phyloP scores from a whole-genome alignment of 2,113 vertebrate species.

The Cephalopterus ornatus region DNA sequence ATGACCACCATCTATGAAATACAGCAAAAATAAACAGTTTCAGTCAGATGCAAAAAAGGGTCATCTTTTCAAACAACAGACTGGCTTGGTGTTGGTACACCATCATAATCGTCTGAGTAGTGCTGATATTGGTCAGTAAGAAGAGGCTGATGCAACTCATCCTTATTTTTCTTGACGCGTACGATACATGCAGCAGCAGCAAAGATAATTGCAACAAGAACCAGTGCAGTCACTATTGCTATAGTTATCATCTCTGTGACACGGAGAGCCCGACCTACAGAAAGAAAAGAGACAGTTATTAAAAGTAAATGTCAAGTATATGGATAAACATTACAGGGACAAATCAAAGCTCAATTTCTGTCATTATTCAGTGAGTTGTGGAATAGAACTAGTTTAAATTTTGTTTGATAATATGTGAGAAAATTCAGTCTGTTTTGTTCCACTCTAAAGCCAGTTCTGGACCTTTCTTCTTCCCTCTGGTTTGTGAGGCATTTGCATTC shows the following conservation, averaged over 20 bases:
- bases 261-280: conserved; percentile 77
- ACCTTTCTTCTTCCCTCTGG: neutral
- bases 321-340: neutral
- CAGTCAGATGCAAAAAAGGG: neutral
- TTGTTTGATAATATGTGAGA: neutral
- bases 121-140: conserved; percentile 89
- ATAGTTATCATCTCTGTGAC: conserved; percentile 89
- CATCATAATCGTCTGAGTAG: conserved; percentile 86
- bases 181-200: conserved; percentile 76
- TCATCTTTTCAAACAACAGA: conserved; percentile 78
- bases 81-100: conserved; percentile 78
- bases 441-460: neutral
- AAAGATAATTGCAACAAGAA: conserved; percentile 85
- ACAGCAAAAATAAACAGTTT: conserved; percentile 24
- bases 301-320: neutral
- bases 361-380: neutral
- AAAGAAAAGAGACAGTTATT: neutral
- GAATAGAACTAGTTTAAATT: neutral
- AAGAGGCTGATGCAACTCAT: conserved; percentile 86
- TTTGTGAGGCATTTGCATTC: neutral
- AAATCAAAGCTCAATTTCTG: neutral
- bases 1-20: conserved; percentile 11
- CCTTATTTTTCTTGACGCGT: conserved; percentile 72
- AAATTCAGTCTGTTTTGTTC: neutral
- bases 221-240: conserved; percentile 81